A percentile compares a stretch with the other conserved stretches of the same genome.
phyloP scores from a whole-genome alignment of 1,140 invertebrate genomes.

The Nephila pilipes region DNA sequence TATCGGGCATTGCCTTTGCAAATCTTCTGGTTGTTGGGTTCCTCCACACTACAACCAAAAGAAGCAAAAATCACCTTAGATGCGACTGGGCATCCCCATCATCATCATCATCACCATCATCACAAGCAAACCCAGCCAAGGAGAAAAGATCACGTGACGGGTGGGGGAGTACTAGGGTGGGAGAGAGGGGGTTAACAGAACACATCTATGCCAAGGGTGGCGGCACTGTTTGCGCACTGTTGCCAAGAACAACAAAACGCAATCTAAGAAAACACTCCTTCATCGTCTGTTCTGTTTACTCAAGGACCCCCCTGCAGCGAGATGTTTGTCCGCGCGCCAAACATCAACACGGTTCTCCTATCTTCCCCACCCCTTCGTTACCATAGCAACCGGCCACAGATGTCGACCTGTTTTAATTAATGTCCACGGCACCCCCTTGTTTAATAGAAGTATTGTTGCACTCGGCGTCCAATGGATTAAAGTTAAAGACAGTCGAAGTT shows the following conservation, averaged over 20 bases:
- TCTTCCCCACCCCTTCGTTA: conserved; percentile 32
- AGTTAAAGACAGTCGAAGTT: conserved; percentile 72
- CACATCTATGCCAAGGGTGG: conserved; percentile 63
- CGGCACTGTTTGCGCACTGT: conserved; percentile 74
- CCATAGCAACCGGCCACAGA: conserved; percentile 76
- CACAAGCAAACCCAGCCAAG: conserved; percentile 30
- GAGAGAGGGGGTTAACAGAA: conserved; percentile 48
- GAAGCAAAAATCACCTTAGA: conserved; percentile 54
- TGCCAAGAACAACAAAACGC: conserved; percentile 77
- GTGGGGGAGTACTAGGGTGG: not conserved
- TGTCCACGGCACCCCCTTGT: conserved; percentile 73
- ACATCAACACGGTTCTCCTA: conserved; percentile 69
- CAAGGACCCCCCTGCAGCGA: conserved; percentile 60
- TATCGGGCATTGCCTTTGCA: not conserved
- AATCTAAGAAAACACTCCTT: conserved; percentile 77
- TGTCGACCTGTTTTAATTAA: conserved; percentile 77
- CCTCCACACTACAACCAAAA: not conserved
- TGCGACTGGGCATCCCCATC: conserved; percentile 62
- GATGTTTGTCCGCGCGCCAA: conserved; percentile 76
- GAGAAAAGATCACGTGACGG: conserved; percentile 74
- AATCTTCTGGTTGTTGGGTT: not conserved
- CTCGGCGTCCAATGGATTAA: conserved; percentile 64
- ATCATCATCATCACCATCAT: conserved; percentile 66
- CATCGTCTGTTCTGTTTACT: conserved; percentile 76
- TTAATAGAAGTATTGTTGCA: conserved; percentile 76